Evolutionary conservation across 2,888 invertebrate genomes (phyloP), one percentile per base, ranked within the genome.

Genomic region (Sialis fuliginosa): DNA sequence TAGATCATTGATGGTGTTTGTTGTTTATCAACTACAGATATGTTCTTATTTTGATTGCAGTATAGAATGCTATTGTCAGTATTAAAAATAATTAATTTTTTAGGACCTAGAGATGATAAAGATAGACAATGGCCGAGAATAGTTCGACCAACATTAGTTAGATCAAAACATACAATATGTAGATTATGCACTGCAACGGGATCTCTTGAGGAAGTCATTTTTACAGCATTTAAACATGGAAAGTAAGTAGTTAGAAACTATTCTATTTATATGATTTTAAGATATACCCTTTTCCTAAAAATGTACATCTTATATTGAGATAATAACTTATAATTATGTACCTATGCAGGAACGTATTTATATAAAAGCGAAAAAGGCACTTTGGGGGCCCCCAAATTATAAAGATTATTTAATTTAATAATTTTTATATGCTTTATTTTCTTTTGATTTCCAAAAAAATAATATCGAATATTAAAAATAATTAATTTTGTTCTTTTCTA

Each of bases 41-140:
- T 22, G 22, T 22, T 22, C 22, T 22, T 22, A 22, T 22, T 4
- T 22, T 22, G 22, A 22, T 22, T 22, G 22, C 2, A 22, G 22
- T 22, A 22, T 2, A 22, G n/a, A 22, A 22, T 22, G 2, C 2
- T 22, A 22, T 22, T 22, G 2, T 22, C 22, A 22, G 22, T 22
- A 22, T 22, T 22, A 22, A 22, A 22, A 22, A 22, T 22, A 22
- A 22, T 46, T 43, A 48, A 45, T 13, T 39, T 48, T 55, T 55
- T 49, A 72, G 73, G 64, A 13, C 49, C 57, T 2, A 60, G 75
- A 35, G 60, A 68, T 1, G 58, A 66, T 1, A 58, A 68, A 49
- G 69, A 73, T 48, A 64, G 69, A 0, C 69, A 72, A 9, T 92
- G 91, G 90, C 89, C 91, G 0, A 72, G 92, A 50, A 63, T 91